A percentile compares a stretch with the other conserved stretches of the same genome.
phyloP scores from a whole-genome alignment of 1,140 invertebrate genomes.

The Ceratosolen fusciceps region DNA sequence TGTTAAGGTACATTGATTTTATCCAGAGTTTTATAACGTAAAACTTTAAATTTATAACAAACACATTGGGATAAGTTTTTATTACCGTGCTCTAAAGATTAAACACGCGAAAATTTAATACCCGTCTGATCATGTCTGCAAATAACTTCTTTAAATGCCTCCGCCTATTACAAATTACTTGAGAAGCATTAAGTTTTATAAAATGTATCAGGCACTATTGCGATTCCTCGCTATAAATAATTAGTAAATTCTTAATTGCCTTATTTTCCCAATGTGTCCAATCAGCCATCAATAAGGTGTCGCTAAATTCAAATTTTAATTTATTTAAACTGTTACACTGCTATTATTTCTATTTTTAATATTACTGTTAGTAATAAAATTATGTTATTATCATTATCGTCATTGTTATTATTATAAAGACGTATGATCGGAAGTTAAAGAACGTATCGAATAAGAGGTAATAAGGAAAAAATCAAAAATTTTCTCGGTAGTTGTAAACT shows the following conservation, averaged over 20 bases:
- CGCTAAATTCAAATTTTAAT: no score
- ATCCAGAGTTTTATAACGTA: conserved; percentile 5
- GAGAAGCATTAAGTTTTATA: neutral
- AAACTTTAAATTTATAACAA: neutral
- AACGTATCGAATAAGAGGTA: neutral
- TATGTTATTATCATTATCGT: no score
- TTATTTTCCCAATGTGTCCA: neutral
- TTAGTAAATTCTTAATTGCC: no score
- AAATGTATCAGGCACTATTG: neutral
- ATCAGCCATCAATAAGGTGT: no score
- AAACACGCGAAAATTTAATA: neutral
- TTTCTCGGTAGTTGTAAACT: conserved; percentile 1
- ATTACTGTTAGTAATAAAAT: no score
- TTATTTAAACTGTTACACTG: no score
- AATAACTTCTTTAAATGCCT: neutral
- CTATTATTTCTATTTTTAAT: no score
- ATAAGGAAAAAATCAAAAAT: conserved; percentile 25
- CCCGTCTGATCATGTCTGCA: neutral
- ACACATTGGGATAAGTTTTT: neutral
- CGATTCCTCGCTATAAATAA: neutral
- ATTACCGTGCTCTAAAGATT: conserved; percentile 16
- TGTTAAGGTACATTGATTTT: conserved; percentile 12
- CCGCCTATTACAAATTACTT: neutral
- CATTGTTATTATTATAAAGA: neutral
- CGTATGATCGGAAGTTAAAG: neutral